Conservation (phyloP, 2,888 invertebrate species). For the Tenthredo scrophulariae region DNA sequence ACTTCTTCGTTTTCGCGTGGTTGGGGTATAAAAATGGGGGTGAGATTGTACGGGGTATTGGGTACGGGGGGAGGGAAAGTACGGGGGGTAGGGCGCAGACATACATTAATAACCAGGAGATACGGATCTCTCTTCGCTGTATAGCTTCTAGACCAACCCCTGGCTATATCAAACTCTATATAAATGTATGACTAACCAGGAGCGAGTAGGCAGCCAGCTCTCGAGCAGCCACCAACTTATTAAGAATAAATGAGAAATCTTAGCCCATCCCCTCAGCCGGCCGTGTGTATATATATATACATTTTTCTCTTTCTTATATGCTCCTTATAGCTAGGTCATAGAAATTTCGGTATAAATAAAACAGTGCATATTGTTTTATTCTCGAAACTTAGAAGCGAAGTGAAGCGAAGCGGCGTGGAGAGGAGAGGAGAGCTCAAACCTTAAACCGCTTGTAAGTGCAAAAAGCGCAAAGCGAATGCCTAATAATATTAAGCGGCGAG, state of each 20-base stretch:
- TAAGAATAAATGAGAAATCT: constrained; percentile 67
- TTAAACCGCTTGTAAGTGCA: constrained; percentile 10
- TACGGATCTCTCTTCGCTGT: constrained; percentile 69
- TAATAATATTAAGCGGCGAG: constrained; percentile 44
- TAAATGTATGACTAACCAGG: constrained; percentile 74
- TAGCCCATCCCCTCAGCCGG: background rate
- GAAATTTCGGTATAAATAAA: too few species aligned
- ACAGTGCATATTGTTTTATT: too few species aligned
- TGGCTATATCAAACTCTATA: constrained; percentile 70
- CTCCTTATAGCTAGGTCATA: too few species aligned
- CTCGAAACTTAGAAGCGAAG: background rate
- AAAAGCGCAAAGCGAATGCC: constrained; percentile 24
- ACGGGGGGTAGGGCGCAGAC: constrained; percentile 61
- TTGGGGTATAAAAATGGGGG: constrained; percentile 4
- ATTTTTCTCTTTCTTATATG: background rate
- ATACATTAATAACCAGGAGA: constrained; percentile 76
- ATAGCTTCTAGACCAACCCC: constrained; percentile 61
- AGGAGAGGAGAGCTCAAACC: background rate
- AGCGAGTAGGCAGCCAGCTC: constrained; percentile 61
- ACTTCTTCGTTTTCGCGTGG: constrained; percentile 4
- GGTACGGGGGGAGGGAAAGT: constrained; percentile 12
- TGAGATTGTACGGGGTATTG: constrained; percentile 52
- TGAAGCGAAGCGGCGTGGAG: background rate
- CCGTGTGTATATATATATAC: background rate
- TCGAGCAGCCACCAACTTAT: constrained; percentile 60